These are phyloP conservation scores for Drosophila leontia DNA, from an alignment of 1,140 invertebrate species.

Conservation along the genomic window DNA sequence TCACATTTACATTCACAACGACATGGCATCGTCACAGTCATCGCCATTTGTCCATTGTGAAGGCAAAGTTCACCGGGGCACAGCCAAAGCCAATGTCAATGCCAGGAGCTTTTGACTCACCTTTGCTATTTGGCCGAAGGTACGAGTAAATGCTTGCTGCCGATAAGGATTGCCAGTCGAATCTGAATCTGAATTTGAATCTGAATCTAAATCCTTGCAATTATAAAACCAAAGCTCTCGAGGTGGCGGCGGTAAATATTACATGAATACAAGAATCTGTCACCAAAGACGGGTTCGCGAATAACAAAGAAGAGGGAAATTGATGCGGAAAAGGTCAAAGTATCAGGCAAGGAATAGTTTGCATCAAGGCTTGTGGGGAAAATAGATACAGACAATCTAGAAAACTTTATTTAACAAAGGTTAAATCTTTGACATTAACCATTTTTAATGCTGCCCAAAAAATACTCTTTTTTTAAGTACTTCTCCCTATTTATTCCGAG, in stretches of 20 bases:
- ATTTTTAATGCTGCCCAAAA: neutral
- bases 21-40: conserved; percentile 26
- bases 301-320: neutral
- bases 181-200: neutral
- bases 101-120: conserved; percentile 21
- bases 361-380: conserved; percentile 3
- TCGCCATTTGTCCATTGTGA: conserved; percentile 21
- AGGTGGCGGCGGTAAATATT: conserved; percentile 8
- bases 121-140: conserved; percentile 34
- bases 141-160: conserved; percentile 15
- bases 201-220: conserved; percentile 6
- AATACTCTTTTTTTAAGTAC: neutral
- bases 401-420: neutral
- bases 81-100: conserved; percentile 38
- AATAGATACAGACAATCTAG: neutral
- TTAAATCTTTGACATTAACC: neutral
- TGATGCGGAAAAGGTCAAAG: conserved; percentile 26
- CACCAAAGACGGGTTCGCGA: neutral
- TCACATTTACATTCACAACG: conserved; percentile 6
- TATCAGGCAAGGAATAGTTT: conserved; percentile 1
- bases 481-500: neutral
- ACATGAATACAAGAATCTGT: conserved; percentile 6
- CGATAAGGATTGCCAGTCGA: conserved; percentile 21
- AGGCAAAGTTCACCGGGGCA: conserved; percentile 39
- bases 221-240: conserved; percentile 4